Base-by-base conservation (phyloP, 2,797 vertebrate species). In the Phoebastria nigripes region DNA sequence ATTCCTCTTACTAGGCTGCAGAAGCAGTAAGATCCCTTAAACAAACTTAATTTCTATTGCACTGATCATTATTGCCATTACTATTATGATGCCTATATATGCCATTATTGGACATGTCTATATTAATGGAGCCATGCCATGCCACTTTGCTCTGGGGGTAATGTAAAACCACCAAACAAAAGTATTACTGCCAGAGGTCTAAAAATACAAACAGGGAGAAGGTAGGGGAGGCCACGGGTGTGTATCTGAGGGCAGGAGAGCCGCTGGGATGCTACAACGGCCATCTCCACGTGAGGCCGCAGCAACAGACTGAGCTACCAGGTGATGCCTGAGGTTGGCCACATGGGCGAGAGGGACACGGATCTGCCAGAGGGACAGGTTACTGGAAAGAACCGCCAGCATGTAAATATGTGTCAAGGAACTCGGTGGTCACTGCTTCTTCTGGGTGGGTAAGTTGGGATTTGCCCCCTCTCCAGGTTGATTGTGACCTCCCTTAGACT, bases 261-360 rank as follows among this genome's bases (percentile, higher is more conserved):
- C 13, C 2, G 1, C 44, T 47, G 69, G 39, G 39, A 58, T 58
- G 35, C 35, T 46, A 16, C 0, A 0, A 35, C 5, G 5, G 20
- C 25, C 20, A 61, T 44, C 55, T 77, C 55, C 51, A 73, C 28
- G 5, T 15, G 54, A 59, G 54, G 39, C 49, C 76, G 46, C 19
- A 67, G 58, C 26, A 46, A 62, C 1, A 10, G 58, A 19, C 18
- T 15, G 22, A 89, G 37, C 7, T 11, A 46, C 20, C 5, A 25
- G 49, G 35, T 39, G 26, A 10, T 71, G 71, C 15, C 58, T 76
- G 44, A 88, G 7, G 26, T 6, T 69, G 41, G n/a, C 44, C 66
- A 59, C 26, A 5, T 1, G 41, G 49, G 11, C 7, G 4, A 81
- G 35, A 52, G 29, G 42, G 29, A 65, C 1, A 1, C 35, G 46